Base-by-base conservation (phyloP, 2,113 vertebrate species). In the Budorcas taxicolor region DNA sequence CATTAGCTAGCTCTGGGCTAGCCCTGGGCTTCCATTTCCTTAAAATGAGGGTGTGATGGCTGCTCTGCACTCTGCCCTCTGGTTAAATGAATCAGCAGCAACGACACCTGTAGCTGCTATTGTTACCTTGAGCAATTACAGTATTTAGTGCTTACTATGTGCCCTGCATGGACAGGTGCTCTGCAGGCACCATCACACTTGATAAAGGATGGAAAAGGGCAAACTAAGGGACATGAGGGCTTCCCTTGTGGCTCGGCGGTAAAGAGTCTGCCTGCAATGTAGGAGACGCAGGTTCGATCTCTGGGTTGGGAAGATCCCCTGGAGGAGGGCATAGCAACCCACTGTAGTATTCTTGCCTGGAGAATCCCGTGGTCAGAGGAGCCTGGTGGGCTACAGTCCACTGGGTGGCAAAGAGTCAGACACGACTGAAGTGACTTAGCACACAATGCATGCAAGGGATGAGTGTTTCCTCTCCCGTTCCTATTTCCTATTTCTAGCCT, bases 101-200 rank as follows among this genome's bases (percentile, higher is more conserved):
- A 13, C 4, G 15, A 7, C 9, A 17, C 19, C 29, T 53, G 14
- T 17, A 15, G 2, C 82, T 47, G 7, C 43, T 23, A 1, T 10
- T 3, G 33, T 17, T 12, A 2, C 74, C 19, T 1, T 3, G 14
- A 36, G 31, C 19, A 17, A 31, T 7, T 8, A 13, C 0, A 7
- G 1, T 25, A 16, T 50, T 23, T 36, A 47, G 19, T 5, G 50
- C 3, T 16, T n/a, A 27, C n/a, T n/a, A 0, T 0, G 1, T 64
- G 25, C 27, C 45, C 40, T 6, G 16, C 1, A 1, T 3, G 2
- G 29, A 23, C n/a, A 10, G 6, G 43, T 4, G 21, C 33, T 33
- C 53, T 29, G 57, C 6, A 36, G 50, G 33, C 33, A 71, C 6
- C 21, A 0, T 19, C n/a, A 25, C 19, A 13, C 23, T 55, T 40